Percentiles rank a stretch among this genome's conserved stretches.
phyloP scores from a whole-genome alignment of 2,113 vertebrate species.

The Hymenochirus boettgeri region DNA sequence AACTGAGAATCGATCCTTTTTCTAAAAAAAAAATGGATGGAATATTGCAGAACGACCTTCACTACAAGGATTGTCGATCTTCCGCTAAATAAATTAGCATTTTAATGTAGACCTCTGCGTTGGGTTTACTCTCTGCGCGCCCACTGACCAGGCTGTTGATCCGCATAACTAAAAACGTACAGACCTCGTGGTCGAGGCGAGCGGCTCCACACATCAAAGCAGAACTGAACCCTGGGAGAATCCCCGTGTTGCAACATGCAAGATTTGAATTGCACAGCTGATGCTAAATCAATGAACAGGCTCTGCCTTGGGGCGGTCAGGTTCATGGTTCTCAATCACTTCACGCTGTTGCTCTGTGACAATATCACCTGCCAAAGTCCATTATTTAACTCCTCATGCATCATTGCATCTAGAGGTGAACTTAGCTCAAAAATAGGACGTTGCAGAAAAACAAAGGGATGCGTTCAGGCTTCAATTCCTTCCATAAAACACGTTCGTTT shows the following conservation, averaged over 20 bases:
- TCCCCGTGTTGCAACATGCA: not conserved
- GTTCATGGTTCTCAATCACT: slow-evolving; percentile 28
- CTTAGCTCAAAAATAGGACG: not conserved
- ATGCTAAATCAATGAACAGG: slow-evolving; percentile 37
- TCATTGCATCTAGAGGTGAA: slow-evolving; percentile 20
- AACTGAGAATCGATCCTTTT: not conserved
- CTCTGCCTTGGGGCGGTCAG: slow-evolving; percentile 19
- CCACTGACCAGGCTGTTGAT: not conserved
- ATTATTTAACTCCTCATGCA: slow-evolving; percentile 28
- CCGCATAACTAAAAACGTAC: not conserved
- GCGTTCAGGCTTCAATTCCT: no score
- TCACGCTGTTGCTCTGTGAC: slow-evolving; percentile 13
- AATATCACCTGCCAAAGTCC: slow-evolving; percentile 28
- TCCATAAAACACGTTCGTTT: no score
- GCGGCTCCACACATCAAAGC: slow-evolving; percentile 13
- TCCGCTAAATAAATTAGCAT: slow-evolving; percentile 13
- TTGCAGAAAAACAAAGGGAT: not conserved
- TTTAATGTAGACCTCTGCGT: slow-evolving; percentile 7
- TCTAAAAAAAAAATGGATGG: not conserved
- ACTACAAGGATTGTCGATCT: slow-evolving; percentile 6
- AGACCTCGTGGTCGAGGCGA: not conserved
- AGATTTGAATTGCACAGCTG: slow-evolving; percentile 36
- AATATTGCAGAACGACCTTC: slow-evolving; percentile 8
- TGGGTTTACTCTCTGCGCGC: not conserved
- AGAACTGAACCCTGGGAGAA: slow-evolving; percentile 4